Evolutionary conservation across 2,888 invertebrate species (phyloP).

Genomic region (Saturnia pavonia): DNA sequence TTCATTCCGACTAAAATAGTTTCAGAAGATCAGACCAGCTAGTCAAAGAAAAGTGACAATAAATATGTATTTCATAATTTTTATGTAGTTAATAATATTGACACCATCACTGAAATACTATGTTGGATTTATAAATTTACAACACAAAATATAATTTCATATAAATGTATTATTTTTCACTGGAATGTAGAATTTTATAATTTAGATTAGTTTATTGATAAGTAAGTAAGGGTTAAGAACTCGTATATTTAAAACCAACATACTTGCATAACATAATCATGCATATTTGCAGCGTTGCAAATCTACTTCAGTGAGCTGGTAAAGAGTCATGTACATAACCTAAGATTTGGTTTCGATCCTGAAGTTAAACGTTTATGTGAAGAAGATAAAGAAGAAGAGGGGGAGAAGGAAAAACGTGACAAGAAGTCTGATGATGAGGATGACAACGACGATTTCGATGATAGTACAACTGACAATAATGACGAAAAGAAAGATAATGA

Average conservation of each 20-base stretch:
- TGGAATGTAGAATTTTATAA: too few species aligned
- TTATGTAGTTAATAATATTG: too few species aligned
- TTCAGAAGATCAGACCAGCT: too few species aligned
- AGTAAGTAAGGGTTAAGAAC: not conserved
- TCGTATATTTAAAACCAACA: not conserved
- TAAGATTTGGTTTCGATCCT: not conserved
- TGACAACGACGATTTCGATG: not conserved
- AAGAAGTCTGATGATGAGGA: not conserved
- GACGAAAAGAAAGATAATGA: not conserved
- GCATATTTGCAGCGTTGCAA: constrained; percentile 4
- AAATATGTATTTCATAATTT: too few species aligned
- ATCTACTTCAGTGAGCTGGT: not conserved
- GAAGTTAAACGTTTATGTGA: not conserved
- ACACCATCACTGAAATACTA: too few species aligned
- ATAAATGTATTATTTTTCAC: too few species aligned
- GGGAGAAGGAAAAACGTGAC: not conserved
- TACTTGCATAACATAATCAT: too few species aligned
- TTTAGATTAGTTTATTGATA: too few species aligned
- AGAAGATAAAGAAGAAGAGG: not conserved
- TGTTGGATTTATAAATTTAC: too few species aligned
- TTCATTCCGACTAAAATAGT: too few species aligned
- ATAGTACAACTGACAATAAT: not conserved
- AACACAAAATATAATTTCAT: too few species aligned
- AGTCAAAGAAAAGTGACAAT: too few species aligned
- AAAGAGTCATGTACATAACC: constrained; percentile 4